These are phyloP conservation scores for Lasioglossum calceatum DNA, from an alignment of 2,888 invertebrate genomes.

Conservation along the genomic window DNA sequence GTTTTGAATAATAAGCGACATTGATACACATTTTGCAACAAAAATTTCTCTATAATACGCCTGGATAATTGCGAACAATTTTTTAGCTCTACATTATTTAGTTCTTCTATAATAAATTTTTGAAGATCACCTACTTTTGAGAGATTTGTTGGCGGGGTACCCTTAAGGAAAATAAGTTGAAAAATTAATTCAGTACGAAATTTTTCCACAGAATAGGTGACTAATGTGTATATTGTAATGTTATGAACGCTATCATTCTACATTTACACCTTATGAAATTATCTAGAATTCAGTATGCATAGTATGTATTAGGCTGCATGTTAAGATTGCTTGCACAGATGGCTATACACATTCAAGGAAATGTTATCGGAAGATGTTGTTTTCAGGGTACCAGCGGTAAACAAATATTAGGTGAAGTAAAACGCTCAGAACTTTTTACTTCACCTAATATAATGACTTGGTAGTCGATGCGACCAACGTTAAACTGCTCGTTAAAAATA, in stretches of 20 bases:
- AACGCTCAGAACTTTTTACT: no score
- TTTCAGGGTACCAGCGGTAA: neutral
- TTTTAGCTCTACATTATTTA: constrained; percentile 1
- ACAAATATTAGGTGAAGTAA: neutral
- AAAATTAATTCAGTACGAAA: neutral
- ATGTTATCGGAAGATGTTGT: neutral
- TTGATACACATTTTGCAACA: neutral
- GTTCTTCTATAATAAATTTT: neutral
- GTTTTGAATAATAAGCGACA: neutral
- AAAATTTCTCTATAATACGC: neutral
- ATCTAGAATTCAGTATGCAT: neutral
- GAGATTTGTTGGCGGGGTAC: neutral
- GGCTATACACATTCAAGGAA: neutral
- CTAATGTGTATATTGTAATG: neutral
- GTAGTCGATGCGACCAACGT: no score
- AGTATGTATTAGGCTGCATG: neutral
- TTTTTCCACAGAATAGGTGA: neutral
- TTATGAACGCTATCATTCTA: neutral
- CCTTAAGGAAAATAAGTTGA: neutral
- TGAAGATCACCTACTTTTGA: neutral
- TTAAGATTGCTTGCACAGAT: neutral
- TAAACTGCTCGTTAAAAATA: neutral
- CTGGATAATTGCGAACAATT: neutral
- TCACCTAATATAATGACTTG: no score
- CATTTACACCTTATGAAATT: neutral